Base-by-base conservation (phyloP, 2,888 invertebrate species). In the Nomada lathburiana region DNA sequence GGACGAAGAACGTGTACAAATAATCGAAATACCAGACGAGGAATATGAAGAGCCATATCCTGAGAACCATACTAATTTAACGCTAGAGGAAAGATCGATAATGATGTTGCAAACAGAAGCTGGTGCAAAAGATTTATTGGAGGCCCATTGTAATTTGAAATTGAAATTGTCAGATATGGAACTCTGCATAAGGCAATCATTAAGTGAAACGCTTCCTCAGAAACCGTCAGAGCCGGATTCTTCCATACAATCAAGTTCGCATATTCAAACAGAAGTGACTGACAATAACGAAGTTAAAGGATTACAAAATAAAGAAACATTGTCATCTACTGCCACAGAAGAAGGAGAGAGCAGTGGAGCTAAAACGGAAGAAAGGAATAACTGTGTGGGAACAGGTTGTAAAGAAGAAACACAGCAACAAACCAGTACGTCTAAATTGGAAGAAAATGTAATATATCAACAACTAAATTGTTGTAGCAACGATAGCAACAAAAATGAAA, bases 1-100 rank as follows among this genome's bases (percentile, higher is more conserved):
- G 0, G 94, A 94, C n/a, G 91, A 93, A 26, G 93, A 94, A 81
- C 90, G 94, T 11, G 93, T 93, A 23, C 94, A 94, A 69, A 94
- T 94, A 64, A 92, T 94, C 70, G 93, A 93, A 82, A 89, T 93
- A 69, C 88, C 91, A 3, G 92, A 91, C 75, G 93, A 93, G 62
- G 93, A 94, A 4, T 93, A 93, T 59, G 93, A 93, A 69, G 91
- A 93, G 62, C 91, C 93, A 0, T 93, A 92, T 77, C 92, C 92
- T 3, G 92, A 93, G 65, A 86, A 90, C 20, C 87, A 91, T 50
- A 86, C 86, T 2, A 89, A 89, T 82, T 88, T 92, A 73, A 91
- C 91, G 5, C 82, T 92, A 10, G 93, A 92, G 64, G 91, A 92
- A 79, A 90, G 90, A 42, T 91, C 93, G 9, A 90, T 90, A 77